phyloP scores from a whole-genome alignment of 2,888 invertebrate genomes.

The Eudasyphora cyanicolor region DNA sequence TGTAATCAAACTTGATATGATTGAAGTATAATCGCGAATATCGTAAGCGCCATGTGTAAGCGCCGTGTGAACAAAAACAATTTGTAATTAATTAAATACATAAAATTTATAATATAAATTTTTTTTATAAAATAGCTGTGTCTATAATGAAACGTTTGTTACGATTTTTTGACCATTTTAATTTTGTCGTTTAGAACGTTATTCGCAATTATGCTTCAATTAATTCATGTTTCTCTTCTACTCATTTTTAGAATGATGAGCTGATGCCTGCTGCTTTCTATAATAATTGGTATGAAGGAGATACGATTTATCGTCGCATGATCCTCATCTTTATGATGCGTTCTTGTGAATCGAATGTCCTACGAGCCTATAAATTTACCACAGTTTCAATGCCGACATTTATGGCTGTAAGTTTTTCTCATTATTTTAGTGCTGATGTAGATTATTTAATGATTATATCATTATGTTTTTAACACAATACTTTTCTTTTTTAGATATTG shows the following conservation, averaged over 20 bases:
- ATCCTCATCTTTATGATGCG: constrained; percentile 74
- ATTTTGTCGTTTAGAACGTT: too few relatives aligned
- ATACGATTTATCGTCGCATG: constrained; percentile 72
- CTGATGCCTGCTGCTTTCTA: constrained; percentile 73
- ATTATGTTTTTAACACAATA: constrained; percentile 20
- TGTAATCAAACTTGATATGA: too few relatives aligned
- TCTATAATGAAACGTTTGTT: too few relatives aligned
- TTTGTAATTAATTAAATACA: too few relatives aligned
- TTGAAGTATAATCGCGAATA: too few relatives aligned
- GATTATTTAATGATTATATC: constrained; percentile 12
- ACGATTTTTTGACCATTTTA: too few relatives aligned
- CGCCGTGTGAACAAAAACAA: too few relatives aligned
- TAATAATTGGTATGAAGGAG: constrained; percentile 76
- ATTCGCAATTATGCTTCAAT: too few relatives aligned
- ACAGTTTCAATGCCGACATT: constrained; percentile 74
- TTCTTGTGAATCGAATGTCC: constrained; percentile 67
- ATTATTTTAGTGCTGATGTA: not conserved
- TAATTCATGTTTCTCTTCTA: too few relatives aligned
- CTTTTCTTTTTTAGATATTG: constrained; percentile 68
- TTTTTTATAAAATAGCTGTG: too few relatives aligned
- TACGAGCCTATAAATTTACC: constrained; percentile 72
- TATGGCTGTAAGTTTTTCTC: constrained; percentile 70
- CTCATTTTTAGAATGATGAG: constrained; percentile 68
- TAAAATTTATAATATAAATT: too few relatives aligned
- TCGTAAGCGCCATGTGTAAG: too few relatives aligned